phyloP scores from a whole-genome alignment of 2,113 vertebrate species.

The Rhipidura dahli region DNA sequence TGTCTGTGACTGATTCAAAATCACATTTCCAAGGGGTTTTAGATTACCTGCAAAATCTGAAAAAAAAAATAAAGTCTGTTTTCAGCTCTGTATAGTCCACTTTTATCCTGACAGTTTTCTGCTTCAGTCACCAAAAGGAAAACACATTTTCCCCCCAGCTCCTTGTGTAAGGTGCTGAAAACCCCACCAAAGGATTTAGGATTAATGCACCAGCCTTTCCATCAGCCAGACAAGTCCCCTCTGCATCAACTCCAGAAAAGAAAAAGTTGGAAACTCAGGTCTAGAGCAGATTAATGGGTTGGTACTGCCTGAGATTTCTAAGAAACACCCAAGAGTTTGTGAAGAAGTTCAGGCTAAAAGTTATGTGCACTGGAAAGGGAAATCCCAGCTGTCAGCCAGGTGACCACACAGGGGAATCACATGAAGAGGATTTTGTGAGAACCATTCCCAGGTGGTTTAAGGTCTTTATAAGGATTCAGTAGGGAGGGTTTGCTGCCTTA shows the following conservation, averaged over 20 bases:
- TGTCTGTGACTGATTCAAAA: not conserved
- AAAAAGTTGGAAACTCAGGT: not conserved
- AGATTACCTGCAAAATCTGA: not conserved
- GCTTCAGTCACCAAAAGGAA: not conserved
- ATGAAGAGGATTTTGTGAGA: not conserved
- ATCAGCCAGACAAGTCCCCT: not conserved
- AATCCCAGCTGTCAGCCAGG: not conserved
- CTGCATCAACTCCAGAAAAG: not conserved
- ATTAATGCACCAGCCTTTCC: not conserved
- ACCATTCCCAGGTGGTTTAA: not conserved
- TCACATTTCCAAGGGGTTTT: not conserved
- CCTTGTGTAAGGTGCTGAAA: not conserved
- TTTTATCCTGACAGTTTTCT: constrained; percentile 2
- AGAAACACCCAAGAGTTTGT: not conserved
- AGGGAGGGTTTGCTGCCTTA: not conserved
- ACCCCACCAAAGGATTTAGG: not conserved
- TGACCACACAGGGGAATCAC: not conserved
- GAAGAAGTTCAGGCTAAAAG: not conserved
- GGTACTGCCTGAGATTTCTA: not conserved
- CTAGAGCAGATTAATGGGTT: not conserved
- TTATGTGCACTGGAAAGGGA: not conserved
- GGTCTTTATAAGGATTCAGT: not conserved
- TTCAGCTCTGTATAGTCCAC: not conserved
- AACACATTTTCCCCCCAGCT: not conserved
- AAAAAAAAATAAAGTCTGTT: not conserved